Percentiles rank a stretch among this genome's conserved stretches.
phyloP scores from a whole-genome alignment of 35 echinoderm and acorn worm species.

The Patiria miniata region DNA sequence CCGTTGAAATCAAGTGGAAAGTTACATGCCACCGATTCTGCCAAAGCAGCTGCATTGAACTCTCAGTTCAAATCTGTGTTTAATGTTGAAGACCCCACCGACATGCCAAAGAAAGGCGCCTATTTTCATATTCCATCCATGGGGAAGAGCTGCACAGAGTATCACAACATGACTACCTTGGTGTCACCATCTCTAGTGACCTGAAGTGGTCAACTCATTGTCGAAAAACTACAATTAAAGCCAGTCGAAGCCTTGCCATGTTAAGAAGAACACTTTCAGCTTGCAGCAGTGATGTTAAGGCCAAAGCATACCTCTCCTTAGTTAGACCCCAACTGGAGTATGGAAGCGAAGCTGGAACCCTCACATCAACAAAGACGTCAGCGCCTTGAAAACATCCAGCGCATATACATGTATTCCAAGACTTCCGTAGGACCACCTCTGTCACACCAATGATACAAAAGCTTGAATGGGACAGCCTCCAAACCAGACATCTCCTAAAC shows the following conservation, averaged over 20 bases:
- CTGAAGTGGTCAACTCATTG: constrained; percentile 38
- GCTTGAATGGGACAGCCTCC: no score
- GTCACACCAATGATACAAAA: no score
- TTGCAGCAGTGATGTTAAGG: no score
- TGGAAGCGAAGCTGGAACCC: constrained; percentile 35
- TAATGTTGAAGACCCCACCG: background rate
- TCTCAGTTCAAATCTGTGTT: background rate
- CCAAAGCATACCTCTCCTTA: constrained; percentile 35
- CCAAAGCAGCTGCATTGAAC: background rate
- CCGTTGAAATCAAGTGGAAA: background rate
- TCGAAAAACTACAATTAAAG: constrained; percentile 15
- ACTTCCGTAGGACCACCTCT: no score
- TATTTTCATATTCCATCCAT: background rate
- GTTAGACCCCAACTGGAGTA: constrained; percentile 38
- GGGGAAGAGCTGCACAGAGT: constrained; percentile 22
- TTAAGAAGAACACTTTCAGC: constrained; percentile 6
- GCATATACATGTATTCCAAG: no score
- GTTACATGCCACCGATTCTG: background rate
- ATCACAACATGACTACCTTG: constrained; percentile 36
- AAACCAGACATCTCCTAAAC: no score
- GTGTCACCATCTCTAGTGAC: constrained; percentile 36
- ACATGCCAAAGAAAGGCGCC: background rate
- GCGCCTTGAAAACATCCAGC: background rate
- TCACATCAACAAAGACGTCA: background rate
- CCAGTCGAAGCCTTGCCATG: constrained; percentile 7